Evolutionary conservation across 2,113 vertebrate genomes (phyloP).

Genomic region (Carassius auratus): DNA sequence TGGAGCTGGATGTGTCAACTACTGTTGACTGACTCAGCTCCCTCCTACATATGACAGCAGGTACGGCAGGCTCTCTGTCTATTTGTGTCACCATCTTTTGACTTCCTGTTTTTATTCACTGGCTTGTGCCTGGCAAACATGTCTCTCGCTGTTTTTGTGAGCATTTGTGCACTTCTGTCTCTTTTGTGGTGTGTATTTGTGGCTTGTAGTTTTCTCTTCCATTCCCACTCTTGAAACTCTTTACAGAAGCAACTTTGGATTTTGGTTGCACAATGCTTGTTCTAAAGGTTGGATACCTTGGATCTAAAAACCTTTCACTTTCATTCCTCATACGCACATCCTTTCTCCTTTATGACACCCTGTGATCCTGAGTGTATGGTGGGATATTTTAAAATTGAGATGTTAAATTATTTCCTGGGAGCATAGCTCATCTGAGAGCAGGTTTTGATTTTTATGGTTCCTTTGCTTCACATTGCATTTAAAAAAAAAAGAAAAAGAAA

Average conservation of each 20-base stretch:
- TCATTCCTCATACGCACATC: background rate
- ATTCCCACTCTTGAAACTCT: background rate
- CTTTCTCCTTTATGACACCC: background rate
- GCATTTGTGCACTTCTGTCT: background rate
- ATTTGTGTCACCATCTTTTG: constrained; percentile 24
- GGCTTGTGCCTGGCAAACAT: background rate
- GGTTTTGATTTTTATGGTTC: background rate
- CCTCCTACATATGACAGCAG: constrained; percentile 30
- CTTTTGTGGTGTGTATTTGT: background rate
- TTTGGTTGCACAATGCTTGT: background rate
- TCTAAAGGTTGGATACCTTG: background rate
- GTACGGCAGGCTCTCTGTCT: constrained; percentile 8
- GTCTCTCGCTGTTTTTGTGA: constrained; percentile 1
- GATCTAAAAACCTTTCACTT: background rate
- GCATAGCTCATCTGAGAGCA: background rate
- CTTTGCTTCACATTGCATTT: background rate
- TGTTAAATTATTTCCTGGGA: background rate
- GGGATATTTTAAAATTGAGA: constrained; percentile 12
- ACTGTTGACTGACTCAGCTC: constrained; percentile 29
- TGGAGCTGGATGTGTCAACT: constrained; percentile 12
- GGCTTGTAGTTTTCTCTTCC: background rate
- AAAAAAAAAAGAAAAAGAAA: background rate
- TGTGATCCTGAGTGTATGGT: background rate
- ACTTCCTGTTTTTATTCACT: constrained; percentile 31
- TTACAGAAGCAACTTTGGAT: background rate